Evolutionary conservation across 2,797 vertebrate species (phyloP).

Genomic region (Silurus lanzhouensis): DNA sequence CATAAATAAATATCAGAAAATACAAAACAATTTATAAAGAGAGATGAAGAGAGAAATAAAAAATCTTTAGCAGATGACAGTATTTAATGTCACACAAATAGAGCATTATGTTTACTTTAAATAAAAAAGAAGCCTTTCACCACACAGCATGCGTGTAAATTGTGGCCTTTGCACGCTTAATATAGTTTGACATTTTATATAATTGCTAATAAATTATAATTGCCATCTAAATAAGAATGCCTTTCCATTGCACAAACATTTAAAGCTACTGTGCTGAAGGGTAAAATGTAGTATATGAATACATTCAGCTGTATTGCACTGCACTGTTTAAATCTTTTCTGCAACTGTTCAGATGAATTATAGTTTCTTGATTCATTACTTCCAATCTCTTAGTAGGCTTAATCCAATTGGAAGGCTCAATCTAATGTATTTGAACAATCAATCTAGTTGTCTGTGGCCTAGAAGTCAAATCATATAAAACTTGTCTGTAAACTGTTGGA

Average conservation of each 20-base stretch:
- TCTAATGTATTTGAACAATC: constrained; percentile 31
- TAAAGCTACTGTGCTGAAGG: background rate
- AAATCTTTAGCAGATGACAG: background rate
- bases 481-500: constrained; percentile 17
- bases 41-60: too few species aligned
- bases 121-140: background rate
- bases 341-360: constrained; percentile 47
- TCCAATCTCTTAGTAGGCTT: constrained; percentile 34
- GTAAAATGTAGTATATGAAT: background rate
- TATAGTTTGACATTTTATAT: constrained; percentile 7
- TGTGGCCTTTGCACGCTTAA: background rate
- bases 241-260: background rate
- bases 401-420: constrained; percentile 38
- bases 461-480: constrained; percentile 26
- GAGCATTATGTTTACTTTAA: background rate
- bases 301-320: constrained; percentile 23
- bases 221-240: background rate
- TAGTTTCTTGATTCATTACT: constrained; percentile 45
- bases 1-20: background rate
- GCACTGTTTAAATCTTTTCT: constrained; percentile 27
- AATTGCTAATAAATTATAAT: background rate
- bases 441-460: constrained; percentile 16
- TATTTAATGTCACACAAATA: background rate
- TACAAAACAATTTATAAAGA: background rate
- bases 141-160: background rate